Base-by-base conservation (phyloP, 1,140 invertebrate genomes). In the Bursaphelenchus mucronatus region DNA sequence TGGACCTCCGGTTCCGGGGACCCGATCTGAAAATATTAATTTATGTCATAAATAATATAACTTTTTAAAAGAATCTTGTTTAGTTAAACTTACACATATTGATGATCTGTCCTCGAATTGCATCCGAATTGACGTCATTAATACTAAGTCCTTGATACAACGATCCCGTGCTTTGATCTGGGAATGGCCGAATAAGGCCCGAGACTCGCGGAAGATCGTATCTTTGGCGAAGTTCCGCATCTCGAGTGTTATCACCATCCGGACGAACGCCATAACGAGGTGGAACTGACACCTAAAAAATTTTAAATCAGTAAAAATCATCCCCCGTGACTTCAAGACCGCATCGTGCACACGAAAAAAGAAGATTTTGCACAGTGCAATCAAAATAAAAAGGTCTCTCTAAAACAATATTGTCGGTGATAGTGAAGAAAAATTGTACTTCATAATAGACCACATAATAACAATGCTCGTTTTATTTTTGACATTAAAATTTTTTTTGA, bases 171-270 rank as follows among this genome's bases (percentile, higher is more conserved):
- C 76, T 65, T 59, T 76, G 72, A 56, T 79, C 77, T 19, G 77
- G 77, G 73, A 81, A 79, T 43, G 77, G 77, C 15, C 77, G 71
- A 41, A 79, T 66, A n/a, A 79, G 56, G 50, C 77, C 77, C 54
- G 64, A 46, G 45, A 79, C 79, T 21, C 74, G 56, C 13, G 77
- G 77, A 44, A 79, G 50, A 21, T 81, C 68, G 61, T 74, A 79
- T 40, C 70, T 21, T 15, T 66, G 65, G 10, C 77, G 71, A 8
- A 70, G 49, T 21, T 79, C 76, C 51, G 63, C 59, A 44, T 79
- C 77, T 39, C 76, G 65, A n/a, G 79, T 79, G 30, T 81, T 81
- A 61, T 80, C 79, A 50, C 77, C 77, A 64, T 81, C 79, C 41
- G 76, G 76, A 40, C 76, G 76, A 52, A 78, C 76, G 63, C 75